Conservation (phyloP, 2,113 vertebrate genomes). For the Prochilodus magdalenae region DNA sequence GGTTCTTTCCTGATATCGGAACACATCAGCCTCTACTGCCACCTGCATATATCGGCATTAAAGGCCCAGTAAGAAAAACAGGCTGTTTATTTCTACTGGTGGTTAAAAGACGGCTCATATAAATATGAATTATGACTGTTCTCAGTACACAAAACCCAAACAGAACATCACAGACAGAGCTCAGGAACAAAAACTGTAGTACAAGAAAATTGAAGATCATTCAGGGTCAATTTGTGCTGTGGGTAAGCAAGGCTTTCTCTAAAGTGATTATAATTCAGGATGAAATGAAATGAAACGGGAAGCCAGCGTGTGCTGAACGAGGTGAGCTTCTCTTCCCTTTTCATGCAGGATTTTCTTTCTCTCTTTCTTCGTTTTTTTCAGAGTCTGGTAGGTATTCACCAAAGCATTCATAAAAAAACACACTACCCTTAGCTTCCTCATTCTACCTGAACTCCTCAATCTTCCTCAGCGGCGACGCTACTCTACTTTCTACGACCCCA, state of each 20-base stretch:
- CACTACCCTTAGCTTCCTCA: background rate
- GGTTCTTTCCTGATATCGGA: too few relatives aligned
- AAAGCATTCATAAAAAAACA: conserved; percentile 14
- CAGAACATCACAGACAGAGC: too few relatives aligned
- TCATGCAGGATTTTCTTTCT: too few relatives aligned
- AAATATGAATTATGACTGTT: too few relatives aligned
- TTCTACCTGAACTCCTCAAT: background rate
- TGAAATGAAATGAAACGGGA: conserved; percentile 7
- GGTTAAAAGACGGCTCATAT: too few relatives aligned
- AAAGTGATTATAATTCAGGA: background rate
- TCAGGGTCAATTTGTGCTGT: background rate
- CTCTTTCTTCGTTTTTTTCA: background rate
- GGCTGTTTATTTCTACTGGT: too few relatives aligned
- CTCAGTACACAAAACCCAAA: too few relatives aligned
- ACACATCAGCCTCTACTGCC: too few relatives aligned
- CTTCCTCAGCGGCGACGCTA: background rate
- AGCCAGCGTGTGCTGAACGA: background rate
- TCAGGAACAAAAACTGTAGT: too few relatives aligned
- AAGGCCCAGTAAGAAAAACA: too few relatives aligned
- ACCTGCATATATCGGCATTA: too few relatives aligned
- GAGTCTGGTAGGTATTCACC: background rate
- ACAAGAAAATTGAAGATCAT: background rate
- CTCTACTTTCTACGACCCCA: conserved; percentile 12
- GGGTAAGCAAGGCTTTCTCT: background rate
- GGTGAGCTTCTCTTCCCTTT: background rate